These are phyloP conservation scores for Bursaphelenchus mucronatus DNA, from an alignment of 1,140 invertebrate species.

Conservation along the genomic window DNA sequence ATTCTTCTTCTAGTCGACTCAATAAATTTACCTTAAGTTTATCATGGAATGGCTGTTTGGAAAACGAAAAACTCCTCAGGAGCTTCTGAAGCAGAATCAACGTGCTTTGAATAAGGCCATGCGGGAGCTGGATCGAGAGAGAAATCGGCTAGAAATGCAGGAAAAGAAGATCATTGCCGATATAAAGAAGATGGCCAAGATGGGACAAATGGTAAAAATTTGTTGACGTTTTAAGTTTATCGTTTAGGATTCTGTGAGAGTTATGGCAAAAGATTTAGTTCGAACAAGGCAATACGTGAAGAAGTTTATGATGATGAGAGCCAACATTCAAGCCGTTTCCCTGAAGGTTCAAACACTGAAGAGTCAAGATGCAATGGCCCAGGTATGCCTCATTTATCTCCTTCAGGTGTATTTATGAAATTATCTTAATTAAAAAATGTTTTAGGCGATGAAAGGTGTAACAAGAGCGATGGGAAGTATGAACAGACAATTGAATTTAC, in stretches of 20 bases:
- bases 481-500: constrained; percentile 91
- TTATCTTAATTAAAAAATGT: constrained; percentile 18
- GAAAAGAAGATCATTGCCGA: constrained; percentile 97
- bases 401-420: background rate
- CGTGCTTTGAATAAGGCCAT: constrained; percentile 96
- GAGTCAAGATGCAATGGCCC: constrained; percentile 97
- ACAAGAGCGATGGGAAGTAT: constrained; percentile 96
- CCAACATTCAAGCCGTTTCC: constrained; percentile 97
- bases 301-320: constrained; percentile 99
- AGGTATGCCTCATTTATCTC: constrained; percentile 61
- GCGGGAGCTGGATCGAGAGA: constrained; percentile 75
- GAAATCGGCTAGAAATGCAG: constrained; percentile 90
- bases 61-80: constrained; percentile 87
- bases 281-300: constrained; percentile 87
- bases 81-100: constrained; percentile 96
- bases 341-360: constrained; percentile 95
- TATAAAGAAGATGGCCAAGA: constrained; percentile 98
- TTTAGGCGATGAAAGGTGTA: constrained; percentile 90
- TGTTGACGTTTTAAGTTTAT: constrained; percentile 15
- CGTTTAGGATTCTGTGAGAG: constrained; percentile 91
- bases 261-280: constrained; percentile 98
- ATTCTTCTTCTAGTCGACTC: too few species aligned
- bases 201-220: constrained; percentile 85
- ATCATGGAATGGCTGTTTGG: constrained; percentile 92
- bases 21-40: too few species aligned